Conservation (phyloP, 2,888 invertebrate species). For the Hypena proboscidalis region DNA sequence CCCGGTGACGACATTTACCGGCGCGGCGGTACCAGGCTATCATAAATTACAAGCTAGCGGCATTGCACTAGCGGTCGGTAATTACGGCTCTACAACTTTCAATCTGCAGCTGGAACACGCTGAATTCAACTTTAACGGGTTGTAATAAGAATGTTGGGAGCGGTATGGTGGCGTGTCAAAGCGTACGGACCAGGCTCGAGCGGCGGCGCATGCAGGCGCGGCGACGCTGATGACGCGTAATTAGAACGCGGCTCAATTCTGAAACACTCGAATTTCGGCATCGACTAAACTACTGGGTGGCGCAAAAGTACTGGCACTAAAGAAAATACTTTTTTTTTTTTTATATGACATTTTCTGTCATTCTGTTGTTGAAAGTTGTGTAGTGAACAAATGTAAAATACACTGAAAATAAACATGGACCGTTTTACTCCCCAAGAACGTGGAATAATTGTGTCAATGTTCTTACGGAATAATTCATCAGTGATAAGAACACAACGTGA, state of each 20-base stretch:
- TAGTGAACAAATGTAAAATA: too few species aligned
- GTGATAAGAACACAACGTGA: too few species aligned
- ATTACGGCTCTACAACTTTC: conserved; percentile 37
- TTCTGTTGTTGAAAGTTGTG: too few species aligned
- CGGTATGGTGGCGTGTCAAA: conserved; percentile 14
- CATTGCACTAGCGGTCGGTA: conserved; percentile 47
- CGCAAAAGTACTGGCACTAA: too few species aligned
- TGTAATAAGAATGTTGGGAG: fast-evolving
- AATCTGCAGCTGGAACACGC: conserved; percentile 1
- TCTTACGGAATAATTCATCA: too few species aligned
- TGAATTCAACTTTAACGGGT: conserved; percentile 21
- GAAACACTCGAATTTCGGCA: conserved; percentile 35
- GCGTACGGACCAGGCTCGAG: conserved; percentile 23
- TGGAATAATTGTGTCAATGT: too few species aligned
- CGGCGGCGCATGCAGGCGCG: conserved; percentile 47
- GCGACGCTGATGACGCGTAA: conserved; percentile 49
- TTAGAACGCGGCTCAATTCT: conserved; percentile 42
- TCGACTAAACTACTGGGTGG: conserved; percentile 21
- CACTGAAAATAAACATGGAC: too few species aligned
- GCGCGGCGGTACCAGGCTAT: conserved; percentile 62
- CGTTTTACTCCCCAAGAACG: too few species aligned
- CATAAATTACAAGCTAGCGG: conserved; percentile 67
- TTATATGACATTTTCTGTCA: too few species aligned
- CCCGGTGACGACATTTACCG: conserved; percentile 58
- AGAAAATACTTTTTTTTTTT: too few species aligned